phyloP scores from a whole-genome alignment of 2,888 invertebrate genomes.

The Hirtodrosophila cameraria region DNA sequence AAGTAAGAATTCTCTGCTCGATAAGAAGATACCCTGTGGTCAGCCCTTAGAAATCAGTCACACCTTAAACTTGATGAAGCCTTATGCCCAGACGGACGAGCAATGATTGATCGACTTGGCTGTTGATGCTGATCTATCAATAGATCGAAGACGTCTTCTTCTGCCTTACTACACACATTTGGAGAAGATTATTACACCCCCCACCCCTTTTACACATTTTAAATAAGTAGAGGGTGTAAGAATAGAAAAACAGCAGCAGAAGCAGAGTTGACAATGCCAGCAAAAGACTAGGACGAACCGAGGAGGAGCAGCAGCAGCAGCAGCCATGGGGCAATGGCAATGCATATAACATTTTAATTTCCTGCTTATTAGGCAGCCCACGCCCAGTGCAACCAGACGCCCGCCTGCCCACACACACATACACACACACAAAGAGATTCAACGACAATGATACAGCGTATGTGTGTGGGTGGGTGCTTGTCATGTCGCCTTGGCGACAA shows the following conservation, averaged over 20 bases:
- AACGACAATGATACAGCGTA: constrained; percentile 53
- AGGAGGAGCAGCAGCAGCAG: constrained; percentile 20
- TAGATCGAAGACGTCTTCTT: too few species aligned
- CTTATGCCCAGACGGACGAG: too few species aligned
- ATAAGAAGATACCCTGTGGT: too few species aligned
- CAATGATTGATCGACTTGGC: too few species aligned
- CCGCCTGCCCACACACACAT: constrained; percentile 20
- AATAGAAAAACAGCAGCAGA: constrained; percentile 22
- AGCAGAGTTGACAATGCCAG: constrained; percentile 52
- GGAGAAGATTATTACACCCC: too few species aligned
- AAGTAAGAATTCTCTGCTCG: too few species aligned
- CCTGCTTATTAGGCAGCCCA: constrained; percentile 76
- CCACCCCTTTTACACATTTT: too few species aligned
- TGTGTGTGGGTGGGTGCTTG: constrained; percentile 14
- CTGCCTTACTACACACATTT: too few species aligned
- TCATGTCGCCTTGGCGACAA: constrained; percentile 42
- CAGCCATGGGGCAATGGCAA: constrained; percentile 55
- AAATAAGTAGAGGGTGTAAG: too few species aligned
- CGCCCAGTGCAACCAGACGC: constrained; percentile 8
- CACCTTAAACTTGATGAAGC: too few species aligned
- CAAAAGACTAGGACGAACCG: constrained; percentile 21
- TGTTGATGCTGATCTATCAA: too few species aligned
- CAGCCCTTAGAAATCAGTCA: too few species aligned
- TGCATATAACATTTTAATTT: constrained; percentile 81
- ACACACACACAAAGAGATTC: constrained; percentile 54